Evolutionary conservation across 2,113 vertebrate genomes (phyloP).

Genomic region (Labrus mixtus): DNA sequence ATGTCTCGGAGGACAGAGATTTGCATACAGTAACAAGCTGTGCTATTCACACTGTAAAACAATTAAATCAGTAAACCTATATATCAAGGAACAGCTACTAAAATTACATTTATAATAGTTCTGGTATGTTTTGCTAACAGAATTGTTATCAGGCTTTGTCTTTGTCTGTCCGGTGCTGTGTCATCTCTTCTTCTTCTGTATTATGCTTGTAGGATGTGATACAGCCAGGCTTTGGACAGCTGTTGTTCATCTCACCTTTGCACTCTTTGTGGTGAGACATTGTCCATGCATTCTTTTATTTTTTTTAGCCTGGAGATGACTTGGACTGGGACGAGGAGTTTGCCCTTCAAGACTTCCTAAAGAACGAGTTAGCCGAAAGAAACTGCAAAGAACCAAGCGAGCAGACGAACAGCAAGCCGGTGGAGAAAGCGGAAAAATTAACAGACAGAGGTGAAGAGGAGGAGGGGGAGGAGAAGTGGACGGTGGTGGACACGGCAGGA

Average conservation of each 20-base stretch:
- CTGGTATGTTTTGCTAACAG: neutral
- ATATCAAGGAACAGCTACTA: neutral
- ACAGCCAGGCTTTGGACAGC: neutral
- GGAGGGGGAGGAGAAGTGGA: conserved; percentile 64
- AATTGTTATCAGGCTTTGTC: too few relatives aligned
- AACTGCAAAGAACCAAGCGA: conserved; percentile 37
- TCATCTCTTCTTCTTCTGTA: too few relatives aligned
- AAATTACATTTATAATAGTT: neutral
- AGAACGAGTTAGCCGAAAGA: conserved; percentile 50
- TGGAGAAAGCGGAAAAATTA: conserved; percentile 14
- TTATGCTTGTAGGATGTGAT: neutral
- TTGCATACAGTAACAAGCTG: neutral
- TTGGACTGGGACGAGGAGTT: conserved; percentile 81
- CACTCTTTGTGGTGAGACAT: neutral
- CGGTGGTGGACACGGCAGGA: conserved; percentile 48
- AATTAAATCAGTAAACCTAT: neutral
- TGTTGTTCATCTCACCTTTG: neutral
- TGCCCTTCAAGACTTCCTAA: conserved; percentile 72
- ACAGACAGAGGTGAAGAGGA: conserved; percentile 47
- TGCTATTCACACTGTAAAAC: neutral
- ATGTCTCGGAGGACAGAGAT: conserved; percentile 2
- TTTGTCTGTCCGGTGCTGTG: neutral
- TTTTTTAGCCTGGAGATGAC: conserved; percentile 70
- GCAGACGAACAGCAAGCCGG: neutral
- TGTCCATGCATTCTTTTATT: neutral